Conservation (phyloP, 2,113 vertebrate genomes). For the Pyrgilauda ruficollis region DNA sequence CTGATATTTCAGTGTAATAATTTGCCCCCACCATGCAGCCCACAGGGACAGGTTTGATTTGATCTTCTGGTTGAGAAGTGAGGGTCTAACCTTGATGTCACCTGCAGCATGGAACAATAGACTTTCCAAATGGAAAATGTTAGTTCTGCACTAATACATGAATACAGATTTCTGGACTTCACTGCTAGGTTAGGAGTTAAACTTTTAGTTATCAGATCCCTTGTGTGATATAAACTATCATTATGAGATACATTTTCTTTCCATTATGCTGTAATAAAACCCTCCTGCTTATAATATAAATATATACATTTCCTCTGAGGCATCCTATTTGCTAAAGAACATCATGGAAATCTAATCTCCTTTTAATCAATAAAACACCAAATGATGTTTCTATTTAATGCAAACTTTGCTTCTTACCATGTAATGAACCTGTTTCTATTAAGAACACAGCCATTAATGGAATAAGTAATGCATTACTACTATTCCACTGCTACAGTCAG, state of each 20-base stretch:
- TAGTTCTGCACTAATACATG: background rate
- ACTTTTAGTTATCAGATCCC: conserved; percentile 62
- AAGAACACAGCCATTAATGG: conserved; percentile 63
- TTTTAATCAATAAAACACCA: conserved; percentile 75
- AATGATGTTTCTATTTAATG: conserved; percentile 75
- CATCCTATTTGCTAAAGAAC: conserved; percentile 70
- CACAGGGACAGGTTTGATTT: background rate
- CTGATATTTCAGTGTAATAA: background rate
- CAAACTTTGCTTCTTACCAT: conserved; percentile 69
- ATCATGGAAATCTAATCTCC: conserved; percentile 72
- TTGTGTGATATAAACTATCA: conserved; percentile 69
- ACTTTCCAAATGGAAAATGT: background rate
- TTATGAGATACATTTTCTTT: conserved; percentile 71
- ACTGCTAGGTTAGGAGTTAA: conserved; percentile 57
- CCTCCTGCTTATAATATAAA: conserved; percentile 71
- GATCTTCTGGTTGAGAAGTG: background rate
- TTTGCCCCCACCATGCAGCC: background rate
- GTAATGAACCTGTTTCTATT: conserved; percentile 74
- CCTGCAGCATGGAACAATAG: background rate
- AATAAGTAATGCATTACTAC: conserved; percentile 65
- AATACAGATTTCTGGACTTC: conserved; percentile 27
- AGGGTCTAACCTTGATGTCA: background rate
- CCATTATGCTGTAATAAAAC: conserved; percentile 70
- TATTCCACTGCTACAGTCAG: conserved; percentile 25
- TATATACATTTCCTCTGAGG: conserved; percentile 70